Evolutionary conservation across 1,140 invertebrate species (phyloP), one percentile per base, ranked within the genome.

Genomic region (Pseudachorutes palmiensis): DNA sequence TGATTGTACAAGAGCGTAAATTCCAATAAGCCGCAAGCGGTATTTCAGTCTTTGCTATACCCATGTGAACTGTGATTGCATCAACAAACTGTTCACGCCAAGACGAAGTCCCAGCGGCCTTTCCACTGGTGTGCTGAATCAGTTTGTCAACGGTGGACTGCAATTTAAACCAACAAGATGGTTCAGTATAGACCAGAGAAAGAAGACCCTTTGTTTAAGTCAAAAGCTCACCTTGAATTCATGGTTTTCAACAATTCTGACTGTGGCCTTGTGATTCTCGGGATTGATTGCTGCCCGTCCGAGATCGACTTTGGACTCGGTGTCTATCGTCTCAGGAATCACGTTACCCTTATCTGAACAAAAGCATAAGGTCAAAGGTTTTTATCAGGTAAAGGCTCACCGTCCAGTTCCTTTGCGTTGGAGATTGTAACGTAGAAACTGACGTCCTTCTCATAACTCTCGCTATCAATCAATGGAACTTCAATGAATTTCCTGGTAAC

Each of bases 391-490:
- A n/a, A n/a, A n/a, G n/a, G n/a, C 85, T 87, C 84, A 92, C 90
- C 90, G 83, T 88, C 89, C 74, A 90, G 82, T 74, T 90, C 82
- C 75, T 86, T 84, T 5, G 96, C 95, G 72, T 93, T 87, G 16
- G 88, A 91, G 2, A 99, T 80, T 78, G 95, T 88, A 0, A 98
- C 86, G 77, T 89, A 94, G 78, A 99, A 97, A 14, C 90, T 82
- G 9, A 95, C 91, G 76, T 94, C 91, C 79, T 98, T 98, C 78
- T 98, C 94, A 77, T 99, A 99, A 76, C 93, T 94, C 79, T 98
- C 94, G 77, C 97, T 92, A 80, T 98, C 94, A 65, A 94, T 85
- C 69, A 99, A 95, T 64, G 85, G 85, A 62, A 99, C 82, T 30
- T 84, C 81, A 75, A 98, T 91, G 66, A 80, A 80, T 83, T 94